phyloP scores from a whole-genome alignment of 2,113 vertebrate species.

The Merops nubicus region DNA sequence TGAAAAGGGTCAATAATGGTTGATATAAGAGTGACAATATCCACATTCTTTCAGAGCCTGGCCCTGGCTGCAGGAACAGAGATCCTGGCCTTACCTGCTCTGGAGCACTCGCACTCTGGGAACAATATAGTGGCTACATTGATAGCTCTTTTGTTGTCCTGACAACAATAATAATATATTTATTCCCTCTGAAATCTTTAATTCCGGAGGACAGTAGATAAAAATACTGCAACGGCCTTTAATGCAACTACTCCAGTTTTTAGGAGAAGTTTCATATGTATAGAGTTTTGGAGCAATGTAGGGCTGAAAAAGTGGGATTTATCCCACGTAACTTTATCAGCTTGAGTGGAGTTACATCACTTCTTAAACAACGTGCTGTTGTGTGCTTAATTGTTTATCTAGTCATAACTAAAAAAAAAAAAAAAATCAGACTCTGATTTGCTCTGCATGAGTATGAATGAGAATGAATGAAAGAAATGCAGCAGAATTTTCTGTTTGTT shows the following conservation, averaged over 20 bases:
- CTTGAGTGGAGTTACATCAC: background rate
- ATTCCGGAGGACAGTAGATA: background rate
- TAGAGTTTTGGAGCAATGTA: background rate
- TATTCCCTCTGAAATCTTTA: background rate
- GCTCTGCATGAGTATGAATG: background rate
- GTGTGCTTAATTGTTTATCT: background rate
- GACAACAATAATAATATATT: background rate
- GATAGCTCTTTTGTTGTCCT: background rate
- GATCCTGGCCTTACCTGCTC: rapidly evolving
- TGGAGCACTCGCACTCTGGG: background rate
- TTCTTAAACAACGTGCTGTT: background rate
- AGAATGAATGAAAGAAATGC: background rate
- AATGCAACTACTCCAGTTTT: background rate
- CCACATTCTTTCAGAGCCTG: background rate
- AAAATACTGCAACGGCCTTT: background rate
- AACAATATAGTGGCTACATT: background rate
- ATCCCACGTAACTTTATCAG: background rate
- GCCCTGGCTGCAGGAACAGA: background rate
- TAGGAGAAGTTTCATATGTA: background rate
- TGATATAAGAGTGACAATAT: background rate
- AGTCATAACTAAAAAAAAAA: background rate
- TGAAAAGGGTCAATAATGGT: background rate
- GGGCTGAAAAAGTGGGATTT: background rate
- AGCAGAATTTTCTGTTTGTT: background rate
- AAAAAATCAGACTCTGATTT: background rate